Conservation (phyloP, 2,888 invertebrate species). For the Cheilosia pagana region DNA sequence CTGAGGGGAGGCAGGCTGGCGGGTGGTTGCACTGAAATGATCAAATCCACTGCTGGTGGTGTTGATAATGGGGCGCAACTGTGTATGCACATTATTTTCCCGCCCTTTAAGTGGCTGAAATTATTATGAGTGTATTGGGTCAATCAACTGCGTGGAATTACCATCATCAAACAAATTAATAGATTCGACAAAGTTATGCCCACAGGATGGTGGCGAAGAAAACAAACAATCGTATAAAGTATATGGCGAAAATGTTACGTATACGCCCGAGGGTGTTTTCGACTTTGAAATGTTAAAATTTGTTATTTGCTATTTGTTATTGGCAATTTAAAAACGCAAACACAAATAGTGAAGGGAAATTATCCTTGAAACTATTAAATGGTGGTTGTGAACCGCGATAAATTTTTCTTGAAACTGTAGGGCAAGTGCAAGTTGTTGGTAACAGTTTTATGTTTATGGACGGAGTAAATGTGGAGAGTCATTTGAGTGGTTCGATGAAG, state of each 20-base stretch:
- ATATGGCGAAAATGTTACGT: conserved; percentile 13
- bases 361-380: too few species aligned
- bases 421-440: too few species aligned
- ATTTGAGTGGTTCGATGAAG: too few species aligned
- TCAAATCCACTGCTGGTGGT: background rate
- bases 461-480: too few species aligned
- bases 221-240: conserved; percentile 1
- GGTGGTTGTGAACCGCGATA: background rate
- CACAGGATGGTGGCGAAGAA: conserved; percentile 10
- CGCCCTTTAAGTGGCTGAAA: background rate
- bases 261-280: conserved; percentile 5
- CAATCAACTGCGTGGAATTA: conserved; percentile 33
- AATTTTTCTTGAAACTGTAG: too few species aligned
- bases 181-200: conserved; percentile 8
- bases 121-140: conserved; percentile 36
- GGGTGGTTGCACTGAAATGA: background rate
- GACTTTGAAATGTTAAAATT: conserved; percentile 14
- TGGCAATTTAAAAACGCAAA: too few species aligned
- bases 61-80: conserved; percentile 14
- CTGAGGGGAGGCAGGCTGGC: background rate
- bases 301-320: background rate
- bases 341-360: background rate
- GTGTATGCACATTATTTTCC: background rate
- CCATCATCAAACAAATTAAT: conserved; percentile 17
- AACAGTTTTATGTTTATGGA: too few species aligned